Percentiles rank a stretch among this genome's conserved stretches.
These are phyloP conservation scores for Phytoseiulus persimilis DNA, from an alignment of 2,888 invertebrate species.

Conservation along the genomic window DNA sequence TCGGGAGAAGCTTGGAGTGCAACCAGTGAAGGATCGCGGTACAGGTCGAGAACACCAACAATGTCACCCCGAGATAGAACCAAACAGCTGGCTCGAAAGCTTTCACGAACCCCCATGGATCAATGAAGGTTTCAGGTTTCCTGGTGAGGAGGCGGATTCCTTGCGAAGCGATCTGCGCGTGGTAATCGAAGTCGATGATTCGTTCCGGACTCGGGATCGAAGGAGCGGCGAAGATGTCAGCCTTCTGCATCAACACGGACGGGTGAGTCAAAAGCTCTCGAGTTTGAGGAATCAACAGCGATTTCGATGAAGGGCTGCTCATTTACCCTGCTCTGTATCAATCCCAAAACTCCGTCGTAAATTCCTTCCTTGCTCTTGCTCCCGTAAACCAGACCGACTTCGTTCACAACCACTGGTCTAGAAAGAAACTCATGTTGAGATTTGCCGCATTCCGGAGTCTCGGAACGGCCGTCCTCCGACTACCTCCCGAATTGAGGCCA, in stretches of 20 bases:
- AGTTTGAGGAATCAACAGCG: not conserved
- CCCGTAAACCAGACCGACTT: not conserved
- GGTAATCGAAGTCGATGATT: not conserved
- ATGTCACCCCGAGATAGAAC: not conserved
- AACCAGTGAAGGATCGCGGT: not conserved
- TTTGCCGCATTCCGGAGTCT: not conserved
- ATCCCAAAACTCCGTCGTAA: slow-evolving; percentile 12
- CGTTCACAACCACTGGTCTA: not conserved
- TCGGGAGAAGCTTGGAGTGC: not conserved
- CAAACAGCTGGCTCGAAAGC: not conserved
- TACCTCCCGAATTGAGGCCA: no score
- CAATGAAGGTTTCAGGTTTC: not conserved
- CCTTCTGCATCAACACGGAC: not conserved
- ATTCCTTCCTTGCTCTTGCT: not conserved
- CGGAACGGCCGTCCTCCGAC: no score
- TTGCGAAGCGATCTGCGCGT: not conserved
- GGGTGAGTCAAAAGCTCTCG: not conserved
- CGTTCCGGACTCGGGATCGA: not conserved
- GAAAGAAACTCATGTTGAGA: not conserved
- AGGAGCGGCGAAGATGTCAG: not conserved
- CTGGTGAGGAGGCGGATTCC: not conserved
- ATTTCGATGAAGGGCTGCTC: not conserved
- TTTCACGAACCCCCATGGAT: slow-evolving; percentile 15
- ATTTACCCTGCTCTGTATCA: not conserved
- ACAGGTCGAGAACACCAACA: not conserved